Conservation (phyloP, 2,888 invertebrate genomes). For the Apamea epomidion region DNA sequence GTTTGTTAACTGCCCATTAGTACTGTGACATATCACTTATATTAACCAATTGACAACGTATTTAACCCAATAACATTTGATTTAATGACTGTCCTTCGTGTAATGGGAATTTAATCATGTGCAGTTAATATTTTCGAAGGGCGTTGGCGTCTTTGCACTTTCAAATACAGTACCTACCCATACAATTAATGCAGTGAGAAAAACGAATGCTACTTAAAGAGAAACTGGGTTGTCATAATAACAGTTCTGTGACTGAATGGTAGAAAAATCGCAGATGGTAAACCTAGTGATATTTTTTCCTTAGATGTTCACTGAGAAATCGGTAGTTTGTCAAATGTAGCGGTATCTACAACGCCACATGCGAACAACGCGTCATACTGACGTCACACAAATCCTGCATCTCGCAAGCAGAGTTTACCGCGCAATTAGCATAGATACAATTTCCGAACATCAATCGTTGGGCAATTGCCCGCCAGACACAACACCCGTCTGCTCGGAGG, state of each 20-base stretch:
- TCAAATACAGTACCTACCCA: conserved; percentile 29
- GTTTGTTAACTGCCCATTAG: conserved; percentile 50
- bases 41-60: conserved; percentile 45
- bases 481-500: too few species aligned
- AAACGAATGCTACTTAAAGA: neutral
- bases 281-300: neutral
- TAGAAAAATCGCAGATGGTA: neutral
- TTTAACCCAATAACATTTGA: conserved; percentile 59
- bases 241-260: neutral
- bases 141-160: conserved; percentile 29
- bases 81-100: conserved; percentile 52
- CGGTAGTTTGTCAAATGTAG: neutral
- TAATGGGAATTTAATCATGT: conserved; percentile 33
- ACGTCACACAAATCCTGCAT: too few species aligned
- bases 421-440: too few species aligned
- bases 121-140: conserved; percentile 33
- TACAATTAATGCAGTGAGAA: neutral
- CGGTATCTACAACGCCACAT: too few species aligned
- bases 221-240: neutral
- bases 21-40: conserved; percentile 52
- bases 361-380: too few species aligned
- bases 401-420: too few species aligned
- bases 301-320: neutral
- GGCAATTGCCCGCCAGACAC: too few species aligned
- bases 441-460: too few species aligned